Evolutionary conservation across 2,113 vertebrate genomes (phyloP).

Genomic region (Sorex araneus): DNA sequence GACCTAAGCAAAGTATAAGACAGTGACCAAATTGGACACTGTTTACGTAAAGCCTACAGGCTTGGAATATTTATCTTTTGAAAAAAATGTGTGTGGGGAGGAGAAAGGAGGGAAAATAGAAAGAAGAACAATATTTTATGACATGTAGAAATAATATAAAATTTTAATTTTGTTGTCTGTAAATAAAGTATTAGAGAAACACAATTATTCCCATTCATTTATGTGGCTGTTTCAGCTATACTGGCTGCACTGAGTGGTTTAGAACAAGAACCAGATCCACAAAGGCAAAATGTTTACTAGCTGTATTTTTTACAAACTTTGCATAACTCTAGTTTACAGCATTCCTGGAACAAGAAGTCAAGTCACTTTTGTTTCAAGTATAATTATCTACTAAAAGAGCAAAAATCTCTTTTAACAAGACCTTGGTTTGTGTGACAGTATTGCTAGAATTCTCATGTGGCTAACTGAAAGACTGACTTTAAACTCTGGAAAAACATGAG

Average conservation of each 20-base stretch:
- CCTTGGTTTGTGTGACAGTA: neutral
- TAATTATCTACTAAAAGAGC: conserved; percentile 3
- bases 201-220: neutral
- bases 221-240: neutral
- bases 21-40: neutral
- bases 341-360: conserved; percentile 29
- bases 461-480: conserved; percentile 48
- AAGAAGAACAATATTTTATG: conserved; percentile 55
- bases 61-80: conserved; percentile 30
- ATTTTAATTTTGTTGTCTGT: conserved; percentile 26
- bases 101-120: neutral
- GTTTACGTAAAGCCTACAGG: neutral
- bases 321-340: neutral
- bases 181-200: conserved; percentile 35
- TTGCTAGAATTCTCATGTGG: neutral
- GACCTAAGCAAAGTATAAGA: neutral
- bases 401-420: conserved; percentile 41
- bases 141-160: conserved; percentile 47
- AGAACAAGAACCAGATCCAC: neutral
- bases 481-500: conserved; percentile 55
- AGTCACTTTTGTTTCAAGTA: neutral
- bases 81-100: neutral
- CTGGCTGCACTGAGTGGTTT: neutral
- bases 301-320: conserved; percentile 35
- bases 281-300: conserved; percentile 49